These are phyloP conservation scores for Eretmocerus hayati DNA, from an alignment of 2,888 invertebrate species.

Conservation along the genomic window DNA sequence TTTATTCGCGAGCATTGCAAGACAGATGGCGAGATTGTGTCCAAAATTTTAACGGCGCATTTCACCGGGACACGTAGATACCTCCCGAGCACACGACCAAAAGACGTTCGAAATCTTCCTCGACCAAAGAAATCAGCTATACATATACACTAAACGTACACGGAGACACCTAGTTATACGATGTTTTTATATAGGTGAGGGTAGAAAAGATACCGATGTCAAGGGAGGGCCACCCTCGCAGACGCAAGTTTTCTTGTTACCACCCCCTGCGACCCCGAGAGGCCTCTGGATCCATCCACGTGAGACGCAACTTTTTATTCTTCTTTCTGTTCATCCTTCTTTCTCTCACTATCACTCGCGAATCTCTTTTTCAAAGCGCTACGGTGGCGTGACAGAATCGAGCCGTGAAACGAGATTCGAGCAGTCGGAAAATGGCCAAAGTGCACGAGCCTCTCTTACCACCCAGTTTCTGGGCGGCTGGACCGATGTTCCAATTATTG, in stretches of 20 bases:
- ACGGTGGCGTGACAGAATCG: slow-evolving; percentile 38
- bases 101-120: neutral
- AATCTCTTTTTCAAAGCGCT: too few species aligned
- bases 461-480: too few species aligned
- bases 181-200: too few species aligned
- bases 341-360: slow-evolving; percentile 11
- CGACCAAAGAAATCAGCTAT: too few species aligned
- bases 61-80: slow-evolving; percentile 49
- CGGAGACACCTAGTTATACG: too few species aligned
- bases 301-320: neutral
- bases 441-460: slow-evolving; percentile 35
- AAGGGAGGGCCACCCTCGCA: too few species aligned
- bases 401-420: slow-evolving; percentile 46
- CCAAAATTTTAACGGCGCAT: slow-evolving; percentile 74
- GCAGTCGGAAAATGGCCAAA: neutral
- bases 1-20: slow-evolving; percentile 68
- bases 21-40: slow-evolving; percentile 74
- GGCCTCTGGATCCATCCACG: neutral
- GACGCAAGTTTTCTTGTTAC: slow-evolving; percentile 45
- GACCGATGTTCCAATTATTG: slow-evolving; percentile 46
- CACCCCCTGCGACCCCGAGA: slow-evolving; percentile 7
- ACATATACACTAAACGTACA: too few species aligned
- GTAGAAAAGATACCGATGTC: too few species aligned
- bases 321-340: too few species aligned
- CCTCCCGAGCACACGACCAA: slow-evolving; percentile 44